These are phyloP conservation scores for Horisme vitalbata DNA, from an alignment of 2,888 invertebrate genomes.

Conservation along the genomic window DNA sequence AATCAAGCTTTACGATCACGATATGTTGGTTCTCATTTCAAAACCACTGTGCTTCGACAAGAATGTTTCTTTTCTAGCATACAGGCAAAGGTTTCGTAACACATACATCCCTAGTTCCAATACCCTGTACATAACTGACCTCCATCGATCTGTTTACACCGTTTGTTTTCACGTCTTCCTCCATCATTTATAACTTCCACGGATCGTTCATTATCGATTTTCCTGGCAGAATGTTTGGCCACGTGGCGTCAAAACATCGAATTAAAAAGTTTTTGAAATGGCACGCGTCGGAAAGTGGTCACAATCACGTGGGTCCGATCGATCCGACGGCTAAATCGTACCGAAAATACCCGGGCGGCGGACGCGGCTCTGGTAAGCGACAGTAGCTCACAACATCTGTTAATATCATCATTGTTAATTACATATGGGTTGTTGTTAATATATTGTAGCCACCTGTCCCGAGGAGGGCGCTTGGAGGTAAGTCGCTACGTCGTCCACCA, in stretches of 20 bases:
- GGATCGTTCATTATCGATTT: constrained; percentile 22
- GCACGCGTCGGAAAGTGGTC: constrained; percentile 34
- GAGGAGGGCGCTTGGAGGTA: constrained; percentile 97
- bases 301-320: constrained; percentile 65
- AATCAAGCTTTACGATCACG: background rate
- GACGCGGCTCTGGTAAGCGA: constrained; percentile 75
- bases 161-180: constrained; percentile 55
- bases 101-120: constrained; percentile 29
- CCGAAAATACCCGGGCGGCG: constrained; percentile 82
- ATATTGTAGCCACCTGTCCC: constrained; percentile 91
- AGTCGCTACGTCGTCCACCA: constrained; percentile 97
- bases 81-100: constrained; percentile 14
- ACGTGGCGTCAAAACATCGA: constrained; percentile 21
- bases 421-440: constrained; percentile 82
- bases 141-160: constrained; percentile 77
- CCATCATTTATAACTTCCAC: constrained; percentile 34
- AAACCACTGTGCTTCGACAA: no score
- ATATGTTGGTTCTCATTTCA: constrained; percentile 2
- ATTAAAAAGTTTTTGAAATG: constrained; percentile 37
- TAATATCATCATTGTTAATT: constrained; percentile 83
- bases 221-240: constrained; percentile 13
- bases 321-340: constrained; percentile 65
- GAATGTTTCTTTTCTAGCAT: constrained; percentile 5
- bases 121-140: constrained; percentile 46
- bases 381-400: constrained; percentile 82